phyloP scores from a whole-genome alignment of 2,797 vertebrate genomes.

The Odontamblyopus rebecca region DNA sequence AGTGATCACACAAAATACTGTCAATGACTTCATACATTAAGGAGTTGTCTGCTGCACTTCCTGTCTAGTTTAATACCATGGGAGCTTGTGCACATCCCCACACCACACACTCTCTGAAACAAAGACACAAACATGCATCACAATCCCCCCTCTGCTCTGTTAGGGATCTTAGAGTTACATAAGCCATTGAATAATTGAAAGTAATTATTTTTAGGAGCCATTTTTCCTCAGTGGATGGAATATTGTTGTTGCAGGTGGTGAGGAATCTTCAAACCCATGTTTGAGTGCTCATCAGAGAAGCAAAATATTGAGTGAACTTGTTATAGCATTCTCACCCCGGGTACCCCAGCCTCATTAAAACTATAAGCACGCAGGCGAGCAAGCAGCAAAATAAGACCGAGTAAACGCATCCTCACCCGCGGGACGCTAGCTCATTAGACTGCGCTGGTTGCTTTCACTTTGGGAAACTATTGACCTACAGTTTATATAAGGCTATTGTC shows the following conservation, averaged over 20 bases:
- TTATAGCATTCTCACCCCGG: slow-evolving; percentile 18
- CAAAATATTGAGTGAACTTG: slow-evolving; percentile 16
- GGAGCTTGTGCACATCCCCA: background rate
- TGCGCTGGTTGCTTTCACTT: slow-evolving; percentile 18
- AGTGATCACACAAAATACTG: background rate
- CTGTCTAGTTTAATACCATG: background rate
- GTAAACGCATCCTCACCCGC: slow-evolving; percentile 9
- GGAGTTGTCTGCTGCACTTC: background rate
- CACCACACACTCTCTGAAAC: slow-evolving; percentile 19
- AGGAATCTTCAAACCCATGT: slow-evolving; percentile 20
- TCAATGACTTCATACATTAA: background rate
- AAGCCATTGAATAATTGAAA: slow-evolving; percentile 50
- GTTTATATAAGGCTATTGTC: slow-evolving; percentile 24
- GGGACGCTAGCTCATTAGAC: slow-evolving; percentile 39
- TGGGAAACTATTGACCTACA: slow-evolving; percentile 24
- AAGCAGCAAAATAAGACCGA: slow-evolving; percentile 21
- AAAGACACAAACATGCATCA: slow-evolving; percentile 26
- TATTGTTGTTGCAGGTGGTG: slow-evolving; percentile 11
- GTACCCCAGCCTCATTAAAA: slow-evolving; percentile 37
- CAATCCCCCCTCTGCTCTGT: slow-evolving; percentile 14
- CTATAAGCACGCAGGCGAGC: slow-evolving; percentile 3
- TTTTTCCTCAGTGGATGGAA: slow-evolving; percentile 4
- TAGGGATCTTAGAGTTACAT: slow-evolving; percentile 23
- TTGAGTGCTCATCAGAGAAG: slow-evolving; percentile 1
- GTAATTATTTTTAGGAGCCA: slow-evolving; percentile 37